A percentile compares a stretch with the other conserved stretches of the same genome.
Conservation (phyloP, 2,888 invertebrate species). For the Platycheirus albimanus region DNA sequence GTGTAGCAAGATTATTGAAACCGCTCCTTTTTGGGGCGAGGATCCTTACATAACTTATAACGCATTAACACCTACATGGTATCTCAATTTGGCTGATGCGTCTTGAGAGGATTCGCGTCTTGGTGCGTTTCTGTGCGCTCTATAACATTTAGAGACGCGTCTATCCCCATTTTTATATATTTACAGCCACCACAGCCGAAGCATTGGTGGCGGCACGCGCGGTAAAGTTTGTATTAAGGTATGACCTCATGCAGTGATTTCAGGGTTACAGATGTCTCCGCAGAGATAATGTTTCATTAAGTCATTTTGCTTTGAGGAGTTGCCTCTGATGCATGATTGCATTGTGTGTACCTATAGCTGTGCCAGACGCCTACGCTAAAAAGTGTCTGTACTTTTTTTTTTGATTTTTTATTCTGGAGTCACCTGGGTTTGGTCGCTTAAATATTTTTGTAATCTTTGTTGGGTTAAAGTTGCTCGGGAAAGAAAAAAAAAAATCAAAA, state of each 20-base stretch:
- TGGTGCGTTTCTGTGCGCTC: constrained; percentile 39
- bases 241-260: constrained; percentile 73
- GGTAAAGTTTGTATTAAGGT: too few species aligned
- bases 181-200: too few species aligned
- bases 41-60: constrained; percentile 73
- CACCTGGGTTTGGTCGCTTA: constrained; percentile 55
- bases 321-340: constrained; percentile 54
- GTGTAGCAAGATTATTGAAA: constrained; percentile 71
- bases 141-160: neutral
- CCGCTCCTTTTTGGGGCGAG: constrained; percentile 74
- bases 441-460: constrained; percentile 24
- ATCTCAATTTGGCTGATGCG: constrained; percentile 66
- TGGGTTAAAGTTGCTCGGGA: constrained; percentile 11
- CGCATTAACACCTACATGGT: constrained; percentile 74
- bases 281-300: constrained; percentile 68
- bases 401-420: constrained; percentile 26
- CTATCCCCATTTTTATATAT: neutral
- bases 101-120: constrained; percentile 22
- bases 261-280: constrained; percentile 74
- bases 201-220: neutral
- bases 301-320: constrained; percentile 64
- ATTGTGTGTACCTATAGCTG: constrained; percentile 71
- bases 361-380: constrained; percentile 60
- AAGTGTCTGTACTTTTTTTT: constrained; percentile 41
- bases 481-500: constrained; percentile 25